Evolutionary conservation across 2,797 vertebrate genomes (phyloP).

Genomic region (Gadopsis bispinosus): DNA sequence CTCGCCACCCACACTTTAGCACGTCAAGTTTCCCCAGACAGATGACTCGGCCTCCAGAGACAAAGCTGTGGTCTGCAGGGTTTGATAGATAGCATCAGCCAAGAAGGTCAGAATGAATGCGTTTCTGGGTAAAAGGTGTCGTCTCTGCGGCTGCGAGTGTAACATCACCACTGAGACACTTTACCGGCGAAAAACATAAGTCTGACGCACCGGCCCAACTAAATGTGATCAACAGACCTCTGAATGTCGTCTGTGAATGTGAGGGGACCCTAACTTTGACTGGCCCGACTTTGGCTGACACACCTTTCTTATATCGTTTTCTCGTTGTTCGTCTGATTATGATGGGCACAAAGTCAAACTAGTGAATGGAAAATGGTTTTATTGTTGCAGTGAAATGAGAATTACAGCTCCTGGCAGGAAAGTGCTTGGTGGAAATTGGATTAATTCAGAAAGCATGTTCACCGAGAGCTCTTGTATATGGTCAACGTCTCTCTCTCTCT

Average conservation of each 20-base stretch:
- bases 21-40: slow-evolving; percentile 20
- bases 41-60: slow-evolving; percentile 15
- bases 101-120: slow-evolving; percentile 30
- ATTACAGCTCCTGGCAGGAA: not conserved
- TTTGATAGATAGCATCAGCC: slow-evolving; percentile 19
- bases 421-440: not conserved
- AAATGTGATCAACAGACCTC: not conserved
- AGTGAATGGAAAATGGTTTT: not conserved
- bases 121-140: not conserved
- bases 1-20: slow-evolving; percentile 1
- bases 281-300: not conserved
- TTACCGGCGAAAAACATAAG: not conserved
- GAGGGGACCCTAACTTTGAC: not conserved
- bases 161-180: slow-evolving; percentile 1
- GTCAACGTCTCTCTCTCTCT: no score
- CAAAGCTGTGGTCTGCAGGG: slow-evolving; percentile 17
- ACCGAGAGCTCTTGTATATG: no score
- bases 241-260: not conserved
- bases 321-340: not conserved
- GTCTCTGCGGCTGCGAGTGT: not conserved
- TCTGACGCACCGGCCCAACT: not conserved
- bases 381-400: not conserved
- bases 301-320: not conserved
- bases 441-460: no score
- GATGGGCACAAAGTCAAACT: no score